Evolutionary conservation across 2,797 vertebrate genomes (phyloP).

Genomic region (Trichosurus vulpecula): DNA sequence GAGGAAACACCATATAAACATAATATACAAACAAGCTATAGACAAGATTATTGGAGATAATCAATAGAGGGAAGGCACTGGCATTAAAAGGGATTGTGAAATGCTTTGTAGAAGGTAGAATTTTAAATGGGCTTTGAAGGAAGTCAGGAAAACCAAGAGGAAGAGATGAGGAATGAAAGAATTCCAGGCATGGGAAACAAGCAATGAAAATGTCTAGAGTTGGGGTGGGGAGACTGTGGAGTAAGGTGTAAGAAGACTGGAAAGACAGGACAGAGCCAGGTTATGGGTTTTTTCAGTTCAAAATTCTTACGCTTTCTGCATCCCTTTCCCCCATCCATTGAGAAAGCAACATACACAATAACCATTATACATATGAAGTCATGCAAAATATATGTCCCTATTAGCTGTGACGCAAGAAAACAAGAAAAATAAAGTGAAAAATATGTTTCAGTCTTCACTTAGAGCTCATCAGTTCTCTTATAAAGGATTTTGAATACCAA

Average conservation of each 20-base stretch:
- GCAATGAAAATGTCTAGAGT: not conserved
- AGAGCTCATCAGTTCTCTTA: no score
- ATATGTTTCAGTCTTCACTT: no score
- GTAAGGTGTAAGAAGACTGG: not conserved
- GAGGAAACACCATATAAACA: not conserved
- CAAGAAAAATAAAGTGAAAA: no score
- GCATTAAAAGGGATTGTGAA: not conserved
- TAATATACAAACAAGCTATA: not conserved
- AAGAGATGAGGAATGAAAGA: not conserved
- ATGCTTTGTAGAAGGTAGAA: not conserved
- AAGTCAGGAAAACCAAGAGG: not conserved
- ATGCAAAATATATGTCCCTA: not conserved
- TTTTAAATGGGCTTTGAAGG: not conserved
- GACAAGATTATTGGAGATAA: not conserved
- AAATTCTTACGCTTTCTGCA: not conserved
- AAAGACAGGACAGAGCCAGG: not conserved
- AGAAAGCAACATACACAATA: not conserved
- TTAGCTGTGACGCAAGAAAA: no score
- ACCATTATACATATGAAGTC: not conserved
- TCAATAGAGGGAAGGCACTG: not conserved
- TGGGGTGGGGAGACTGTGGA: not conserved
- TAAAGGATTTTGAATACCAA: no score
- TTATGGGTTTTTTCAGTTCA: not conserved
- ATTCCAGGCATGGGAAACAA: not conserved
- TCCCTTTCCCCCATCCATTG: not conserved